phyloP scores from a whole-genome alignment of 2,113 vertebrate genomes.

The Ceyx cyanopectus region DNA sequence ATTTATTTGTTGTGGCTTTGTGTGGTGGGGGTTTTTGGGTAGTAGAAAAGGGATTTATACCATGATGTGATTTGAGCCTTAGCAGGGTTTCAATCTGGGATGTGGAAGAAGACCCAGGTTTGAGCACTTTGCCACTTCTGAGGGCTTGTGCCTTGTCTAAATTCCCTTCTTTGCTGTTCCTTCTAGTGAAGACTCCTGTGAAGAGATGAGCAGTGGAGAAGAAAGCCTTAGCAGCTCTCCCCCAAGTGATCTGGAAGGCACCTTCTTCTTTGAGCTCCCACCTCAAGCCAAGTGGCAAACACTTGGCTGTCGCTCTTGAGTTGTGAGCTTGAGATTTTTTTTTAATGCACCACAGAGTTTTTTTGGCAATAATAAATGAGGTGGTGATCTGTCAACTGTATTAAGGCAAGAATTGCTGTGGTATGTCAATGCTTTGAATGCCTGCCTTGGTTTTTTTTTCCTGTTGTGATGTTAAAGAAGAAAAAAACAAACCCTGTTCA shows the following conservation, averaged over 20 bases:
- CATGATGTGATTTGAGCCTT: not conserved
- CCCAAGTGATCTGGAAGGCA: constrained; percentile 83
- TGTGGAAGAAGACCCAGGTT: not conserved
- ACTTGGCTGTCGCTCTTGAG: constrained; percentile 53
- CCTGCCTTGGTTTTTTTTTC: not conserved
- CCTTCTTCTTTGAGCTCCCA: constrained; percentile 87
- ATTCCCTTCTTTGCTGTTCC: not conserved
- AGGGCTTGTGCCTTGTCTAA: not conserved
- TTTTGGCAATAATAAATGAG: constrained; percentile 77
- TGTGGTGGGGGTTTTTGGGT: not conserved
- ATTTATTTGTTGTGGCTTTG: not conserved
- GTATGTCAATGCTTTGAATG: constrained; percentile 18
- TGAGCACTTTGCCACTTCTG: not conserved
- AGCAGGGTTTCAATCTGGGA: not conserved
- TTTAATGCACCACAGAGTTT: not conserved
- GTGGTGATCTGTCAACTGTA: constrained; percentile 12
- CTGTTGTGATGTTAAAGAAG: not conserved
- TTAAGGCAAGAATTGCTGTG: constrained; percentile 54
- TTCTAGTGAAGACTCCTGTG: constrained; percentile 91
- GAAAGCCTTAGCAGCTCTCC: constrained; percentile 91
- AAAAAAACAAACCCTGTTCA: not conserved
- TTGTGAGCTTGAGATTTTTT: constrained; percentile 26
- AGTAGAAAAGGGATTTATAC: not conserved
- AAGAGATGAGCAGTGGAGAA: constrained; percentile 93
- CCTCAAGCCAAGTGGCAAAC: constrained; percentile 73